phyloP scores from a whole-genome alignment of 2,888 invertebrate species.

The Nemapogon koenigi region DNA sequence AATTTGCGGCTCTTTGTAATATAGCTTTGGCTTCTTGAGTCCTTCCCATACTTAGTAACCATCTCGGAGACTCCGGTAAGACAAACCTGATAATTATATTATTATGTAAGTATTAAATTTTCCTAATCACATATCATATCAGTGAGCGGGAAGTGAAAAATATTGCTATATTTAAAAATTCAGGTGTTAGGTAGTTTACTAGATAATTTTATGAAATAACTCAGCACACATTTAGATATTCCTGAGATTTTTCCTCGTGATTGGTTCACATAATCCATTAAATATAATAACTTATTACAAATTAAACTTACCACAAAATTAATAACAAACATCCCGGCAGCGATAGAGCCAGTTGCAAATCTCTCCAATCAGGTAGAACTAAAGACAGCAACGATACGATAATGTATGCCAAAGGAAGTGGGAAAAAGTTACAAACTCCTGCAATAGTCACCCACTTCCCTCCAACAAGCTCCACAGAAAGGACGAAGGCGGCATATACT shows the following conservation, averaged over 20 bases:
- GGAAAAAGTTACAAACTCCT: slow-evolving; percentile 82
- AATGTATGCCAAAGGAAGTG: slow-evolving; percentile 78
- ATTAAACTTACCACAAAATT: slow-evolving; percentile 65
- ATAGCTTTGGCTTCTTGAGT: slow-evolving; percentile 73
- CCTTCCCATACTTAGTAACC: slow-evolving; percentile 76
- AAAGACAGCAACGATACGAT: slow-evolving; percentile 75
- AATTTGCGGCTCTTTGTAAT: slow-evolving; percentile 68
- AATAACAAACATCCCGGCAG: slow-evolving; percentile 74
- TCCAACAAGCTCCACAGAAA: slow-evolving; percentile 80
- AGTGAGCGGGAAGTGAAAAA: not conserved
- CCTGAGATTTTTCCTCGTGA: not conserved
- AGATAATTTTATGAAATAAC: no score
- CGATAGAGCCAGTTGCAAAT: slow-evolving; percentile 74
- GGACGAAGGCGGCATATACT: slow-evolving; percentile 80
- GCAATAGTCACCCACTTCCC: slow-evolving; percentile 82
- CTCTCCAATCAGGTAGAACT: slow-evolving; percentile 74
- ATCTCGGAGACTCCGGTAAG: slow-evolving; percentile 81
- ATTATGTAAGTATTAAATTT: not conserved
- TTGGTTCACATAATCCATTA: not conserved
- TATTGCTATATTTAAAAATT: no score
- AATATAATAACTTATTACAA: not conserved
- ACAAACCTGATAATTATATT: slow-evolving; percentile 69
- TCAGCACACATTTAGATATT: not conserved
- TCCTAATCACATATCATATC: not conserved
- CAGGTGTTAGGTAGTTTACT: no score